Evolutionary conservation across 1,140 invertebrate genomes (phyloP), one percentile per base, ranked within the genome.

Genomic region (Neoseiulus cucumeris): DNA sequence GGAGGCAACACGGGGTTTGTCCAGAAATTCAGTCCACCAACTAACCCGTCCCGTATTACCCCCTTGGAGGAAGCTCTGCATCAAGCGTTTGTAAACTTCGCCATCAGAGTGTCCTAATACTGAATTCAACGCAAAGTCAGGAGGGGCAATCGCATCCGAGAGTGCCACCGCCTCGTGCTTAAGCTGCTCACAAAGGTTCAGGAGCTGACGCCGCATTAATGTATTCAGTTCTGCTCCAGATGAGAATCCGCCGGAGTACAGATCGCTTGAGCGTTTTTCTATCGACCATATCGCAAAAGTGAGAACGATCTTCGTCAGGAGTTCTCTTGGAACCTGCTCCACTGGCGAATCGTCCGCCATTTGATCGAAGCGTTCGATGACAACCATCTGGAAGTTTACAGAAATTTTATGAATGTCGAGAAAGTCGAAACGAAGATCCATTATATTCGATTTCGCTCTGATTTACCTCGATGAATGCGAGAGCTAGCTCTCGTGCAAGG

Each of bases 71-170:
- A 66, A 47, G 6, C 67, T 64, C 47, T 71, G 66, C 25, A 70
- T 66, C 42, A 69, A 59, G 29, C 70, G 68, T n/a, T 69, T 66
- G 64, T 71, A 71, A 51, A 73, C 69, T 65, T 71, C 65, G 29
- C 70, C 69, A 65, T 91, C 86, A 7, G 86, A 83, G 71, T 79
- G 77, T 45, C 87, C 88, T 12, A 91, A 76, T 20, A 83, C 81
- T 5, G 87, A 91, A 72, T 87, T 85, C 0, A 91, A 72, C 69
- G 87, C 81, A 73, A 86, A 91, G 79, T 95, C 91, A 20, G 87
- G 85, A 1, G 89, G 89, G 20, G 89, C 86, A 64, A 94, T 80
- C 0, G 83, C 83, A 79, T 95, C 91, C 0, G 83, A 83, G 14
- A 92, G 76, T 7, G 83, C 73, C 17, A 91, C 81, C 7, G 85